These are phyloP conservation scores for Caenorhabditis drosophilae DNA, from an alignment of 2,888 invertebrate species.

Conservation along the genomic window DNA sequence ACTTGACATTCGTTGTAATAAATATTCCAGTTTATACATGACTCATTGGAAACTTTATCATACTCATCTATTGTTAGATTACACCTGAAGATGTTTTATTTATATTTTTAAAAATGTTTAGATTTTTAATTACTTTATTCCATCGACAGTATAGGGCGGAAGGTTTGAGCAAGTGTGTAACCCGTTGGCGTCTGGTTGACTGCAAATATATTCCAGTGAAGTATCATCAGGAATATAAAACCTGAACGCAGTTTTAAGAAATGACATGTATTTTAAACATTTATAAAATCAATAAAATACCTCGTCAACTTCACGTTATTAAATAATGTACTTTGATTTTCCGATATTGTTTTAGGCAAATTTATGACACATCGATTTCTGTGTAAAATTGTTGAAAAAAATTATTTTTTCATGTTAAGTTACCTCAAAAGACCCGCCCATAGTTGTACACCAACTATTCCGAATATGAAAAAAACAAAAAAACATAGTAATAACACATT, in stretches of 20 bases:
- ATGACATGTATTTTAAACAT: slow-evolving; percentile 1
- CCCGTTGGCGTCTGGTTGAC: slow-evolving; percentile 85
- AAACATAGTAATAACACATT: slow-evolving; percentile 95
- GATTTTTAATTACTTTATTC: slow-evolving; percentile 48
- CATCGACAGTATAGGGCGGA: slow-evolving; percentile 80
- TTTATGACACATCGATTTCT: slow-evolving; percentile 68
- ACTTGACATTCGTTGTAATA: slow-evolving; percentile 89
- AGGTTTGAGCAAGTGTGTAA: slow-evolving; percentile 89
- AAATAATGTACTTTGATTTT: slow-evolving; percentile 52
- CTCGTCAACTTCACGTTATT: slow-evolving; percentile 61
- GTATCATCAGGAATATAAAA: slow-evolving; percentile 69
- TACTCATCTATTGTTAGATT: slow-evolving; percentile 64
- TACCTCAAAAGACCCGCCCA: slow-evolving; percentile 98
- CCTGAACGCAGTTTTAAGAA: slow-evolving; percentile 41
- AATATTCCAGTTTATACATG: slow-evolving; percentile 97
- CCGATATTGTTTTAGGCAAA: slow-evolving; percentile 54
- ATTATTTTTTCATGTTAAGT: no score
- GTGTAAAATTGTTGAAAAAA: no score
- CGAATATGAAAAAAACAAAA: slow-evolving; percentile 99
- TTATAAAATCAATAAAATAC: slow-evolving; percentile 4
- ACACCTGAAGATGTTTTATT: slow-evolving; percentile 52
- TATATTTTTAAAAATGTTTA: no score
- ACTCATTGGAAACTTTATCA: slow-evolving; percentile 70
- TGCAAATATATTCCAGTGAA: slow-evolving; percentile 92
- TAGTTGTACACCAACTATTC: slow-evolving; percentile 97